phyloP scores from a whole-genome alignment of 2,113 vertebrate genomes.

The Forbesichthys papilliferus region DNA sequence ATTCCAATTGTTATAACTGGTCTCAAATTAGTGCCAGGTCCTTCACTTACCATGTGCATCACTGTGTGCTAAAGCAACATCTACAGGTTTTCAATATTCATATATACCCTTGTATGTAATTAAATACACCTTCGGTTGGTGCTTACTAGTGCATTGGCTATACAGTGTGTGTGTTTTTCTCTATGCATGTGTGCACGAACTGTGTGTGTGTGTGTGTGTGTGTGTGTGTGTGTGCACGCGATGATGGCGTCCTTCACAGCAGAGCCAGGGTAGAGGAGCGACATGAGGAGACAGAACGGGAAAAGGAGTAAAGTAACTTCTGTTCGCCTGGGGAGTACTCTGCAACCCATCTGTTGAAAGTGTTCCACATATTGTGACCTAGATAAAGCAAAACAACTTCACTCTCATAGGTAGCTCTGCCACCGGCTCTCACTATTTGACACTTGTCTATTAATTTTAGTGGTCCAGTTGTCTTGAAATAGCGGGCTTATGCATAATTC shows the following conservation, averaged over 20 bases:
- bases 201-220: constrained; percentile 15
- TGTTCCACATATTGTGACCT: constrained; percentile 83
- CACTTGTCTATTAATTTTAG: constrained; percentile 78
- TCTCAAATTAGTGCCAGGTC: no score
- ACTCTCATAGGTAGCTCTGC: constrained; percentile 67
- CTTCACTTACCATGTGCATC: no score
- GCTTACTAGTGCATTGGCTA: constrained; percentile 1
- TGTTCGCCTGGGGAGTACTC: constrained; percentile 79
- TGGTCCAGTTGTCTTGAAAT: constrained; percentile 76
- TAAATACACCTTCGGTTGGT: constrained; percentile 28
- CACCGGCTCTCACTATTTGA: constrained; percentile 62
- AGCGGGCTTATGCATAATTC: constrained; percentile 71
- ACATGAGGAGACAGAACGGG: constrained; percentile 46
- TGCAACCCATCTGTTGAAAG: constrained; percentile 82
- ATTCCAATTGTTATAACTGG: no score
- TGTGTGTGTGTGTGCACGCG: constrained; percentile 3
- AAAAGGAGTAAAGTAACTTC: constrained; percentile 73
- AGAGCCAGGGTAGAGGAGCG: constrained; percentile 38
- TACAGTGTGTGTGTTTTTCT: constrained; percentile 3
- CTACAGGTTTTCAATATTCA: no score
- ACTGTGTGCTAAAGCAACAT: no score
- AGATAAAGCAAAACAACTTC: constrained; percentile 75
- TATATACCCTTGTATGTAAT: constrained; percentile 9
- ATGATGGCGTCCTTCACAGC: constrained; percentile 59
- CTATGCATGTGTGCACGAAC: constrained; percentile 9